Percentiles rank a stretch among this genome's conserved stretches.
phyloP scores from a whole-genome alignment of 2,888 invertebrate species.

The Scaptomyza cyrtandrae region DNA sequence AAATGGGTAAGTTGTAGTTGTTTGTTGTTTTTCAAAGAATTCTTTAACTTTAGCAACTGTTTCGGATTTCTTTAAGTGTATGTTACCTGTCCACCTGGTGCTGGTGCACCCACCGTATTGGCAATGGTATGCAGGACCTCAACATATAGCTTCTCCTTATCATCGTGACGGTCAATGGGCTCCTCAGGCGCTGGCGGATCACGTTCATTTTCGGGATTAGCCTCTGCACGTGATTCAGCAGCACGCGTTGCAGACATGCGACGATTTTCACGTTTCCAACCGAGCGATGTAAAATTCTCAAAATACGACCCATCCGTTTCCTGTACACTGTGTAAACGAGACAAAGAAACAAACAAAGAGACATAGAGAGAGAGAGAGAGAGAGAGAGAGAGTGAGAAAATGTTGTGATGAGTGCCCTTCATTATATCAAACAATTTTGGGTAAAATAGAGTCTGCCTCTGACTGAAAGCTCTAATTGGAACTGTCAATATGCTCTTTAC shows the following conservation, averaged over 20 bases:
- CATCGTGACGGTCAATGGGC: conserved; percentile 83
- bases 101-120: conserved; percentile 93
- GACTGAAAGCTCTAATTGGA: conserved; percentile 65
- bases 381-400: not conserved
- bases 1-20: not conserved
- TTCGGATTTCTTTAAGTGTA: too few species aligned
- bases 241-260: conserved; percentile 91
- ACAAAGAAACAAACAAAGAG: too few species aligned
- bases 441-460: conserved; percentile 53
- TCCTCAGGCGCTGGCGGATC: conserved; percentile 83
- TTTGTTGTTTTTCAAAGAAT: too few species aligned
- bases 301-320: conserved; percentile 97
- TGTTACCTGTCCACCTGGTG: conserved; percentile 87
- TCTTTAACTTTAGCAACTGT: too few species aligned
- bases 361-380: not conserved
- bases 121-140: conserved; percentile 98
- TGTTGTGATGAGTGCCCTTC: conserved; percentile 15
- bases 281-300: conserved; percentile 95
- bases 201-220: conserved; percentile 86
- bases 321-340: conserved; percentile 91
- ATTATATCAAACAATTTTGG: conserved; percentile 60
- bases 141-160: conserved; percentile 91
- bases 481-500: conserved; percentile 71
- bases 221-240: conserved; percentile 90
- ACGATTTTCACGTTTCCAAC: conserved; percentile 96